Base-by-base conservation (phyloP, 2,888 invertebrate species). In the Hofmannophila pseudospretella region DNA sequence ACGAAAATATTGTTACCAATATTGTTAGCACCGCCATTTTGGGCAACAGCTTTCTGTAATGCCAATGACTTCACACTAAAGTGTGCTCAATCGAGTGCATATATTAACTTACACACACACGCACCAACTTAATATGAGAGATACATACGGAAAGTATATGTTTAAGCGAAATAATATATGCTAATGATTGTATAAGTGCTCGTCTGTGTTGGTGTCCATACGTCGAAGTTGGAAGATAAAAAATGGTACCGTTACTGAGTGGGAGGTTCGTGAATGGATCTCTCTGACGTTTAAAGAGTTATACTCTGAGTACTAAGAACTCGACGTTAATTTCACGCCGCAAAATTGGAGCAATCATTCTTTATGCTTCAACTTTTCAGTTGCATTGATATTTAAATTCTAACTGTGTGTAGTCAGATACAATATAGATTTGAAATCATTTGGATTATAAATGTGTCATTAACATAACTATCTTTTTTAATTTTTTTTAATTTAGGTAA, bases 11-110 rank as follows among this genome's bases (percentile, higher is more conserved):
- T n/a, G n/a, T n/a, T n/a, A n/a, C n/a, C n/a, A n/a, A n/a, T n/a
- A n/a, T n/a, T n/a, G n/a, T n/a, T n/a, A n/a, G n/a, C n/a, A 11
- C 33, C 47, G 49, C 66, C 62, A 60, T 60, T 53, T 67, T 57
- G 42, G 57, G 43, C 46, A 36, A 39, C 45, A 54, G 44, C 20
- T 34, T 59, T 56, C 65, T 52, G 46, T 54, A 55, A 58, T 58
- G 61, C 58, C 67, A 67, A 56, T 64, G 63, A 73, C 66, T 54
- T 45, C 42, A 25, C 36, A 39, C 32, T 36, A 34, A 38, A 32
- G 32, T 38, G 45, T 47, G 42, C 38, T 34, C 45, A 44, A 47
- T 44, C 39, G 13, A 39, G 27, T 41, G 54, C 51, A 50, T 53
- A 60, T 45, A 57, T 62, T 52, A 51, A 33, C 38, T 32, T 13